Conservation (phyloP, 2,113 vertebrate genomes). For the Corydoras maculifer region DNA sequence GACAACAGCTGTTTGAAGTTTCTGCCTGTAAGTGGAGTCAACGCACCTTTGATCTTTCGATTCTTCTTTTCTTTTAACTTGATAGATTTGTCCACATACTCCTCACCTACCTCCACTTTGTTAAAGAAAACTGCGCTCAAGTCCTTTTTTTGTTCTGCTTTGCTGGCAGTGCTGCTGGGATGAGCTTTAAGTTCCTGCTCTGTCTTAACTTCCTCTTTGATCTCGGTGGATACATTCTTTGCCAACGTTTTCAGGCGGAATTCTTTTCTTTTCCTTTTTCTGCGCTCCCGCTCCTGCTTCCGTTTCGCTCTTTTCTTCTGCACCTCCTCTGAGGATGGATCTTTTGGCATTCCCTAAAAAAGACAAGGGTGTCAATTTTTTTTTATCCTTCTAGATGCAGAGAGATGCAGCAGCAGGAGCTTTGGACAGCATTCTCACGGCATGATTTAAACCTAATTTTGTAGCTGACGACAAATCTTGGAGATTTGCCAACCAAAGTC, state of each 20-base stretch:
- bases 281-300: conserved; percentile 83
- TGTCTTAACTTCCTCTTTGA: conserved; percentile 31
- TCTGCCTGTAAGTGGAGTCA: conserved; percentile 81
- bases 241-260: conserved; percentile 72
- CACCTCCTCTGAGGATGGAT: conserved; percentile 64
- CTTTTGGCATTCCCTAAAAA: conserved; percentile 61
- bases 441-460: too few relatives aligned
- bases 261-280: conserved; percentile 83
- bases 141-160: conserved; percentile 42
- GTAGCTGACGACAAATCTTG: too few relatives aligned
- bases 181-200: conserved; percentile 8
- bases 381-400: too few relatives aligned
- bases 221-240: conserved; percentile 42
- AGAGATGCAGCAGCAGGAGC: neutral
- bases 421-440: too few relatives aligned
- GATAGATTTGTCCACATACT: conserved; percentile 59
- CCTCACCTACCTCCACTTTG: conserved; percentile 71
- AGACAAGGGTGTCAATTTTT: neutral
- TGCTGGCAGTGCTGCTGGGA: neutral
- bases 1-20: conserved; percentile 90
- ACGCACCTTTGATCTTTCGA: conserved; percentile 71
- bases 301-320: conserved; percentile 74
- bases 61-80: conserved; percentile 71
- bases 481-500: too few relatives aligned
- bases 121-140: conserved; percentile 73